Evolutionary conservation across 2,888 invertebrate genomes (phyloP).

Genomic region (Meiosimyza platycephala): DNA sequence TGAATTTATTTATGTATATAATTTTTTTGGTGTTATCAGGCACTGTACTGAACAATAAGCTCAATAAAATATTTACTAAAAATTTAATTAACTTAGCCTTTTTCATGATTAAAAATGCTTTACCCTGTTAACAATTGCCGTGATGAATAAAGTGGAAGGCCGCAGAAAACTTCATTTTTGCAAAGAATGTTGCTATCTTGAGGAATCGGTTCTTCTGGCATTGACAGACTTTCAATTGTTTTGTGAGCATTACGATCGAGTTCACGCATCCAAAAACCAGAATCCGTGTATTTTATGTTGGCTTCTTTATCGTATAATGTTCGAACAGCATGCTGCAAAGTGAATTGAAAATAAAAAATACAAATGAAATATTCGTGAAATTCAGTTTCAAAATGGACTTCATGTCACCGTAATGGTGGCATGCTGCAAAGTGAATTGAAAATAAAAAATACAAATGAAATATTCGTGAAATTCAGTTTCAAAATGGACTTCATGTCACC

Average conservation of each 20-base stretch:
- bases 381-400: no score
- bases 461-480: background rate
- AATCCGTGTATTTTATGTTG: slow-evolving; percentile 56
- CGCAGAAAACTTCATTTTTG: slow-evolving; percentile 57
- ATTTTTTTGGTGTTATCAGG: no score
- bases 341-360: background rate
- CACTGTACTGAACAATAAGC: no score
- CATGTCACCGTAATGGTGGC: slow-evolving; percentile 39
- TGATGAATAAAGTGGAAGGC: slow-evolving; percentile 53
- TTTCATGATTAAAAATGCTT: background rate
- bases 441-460: slow-evolving; percentile 1
- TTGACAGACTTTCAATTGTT: slow-evolving; percentile 58
- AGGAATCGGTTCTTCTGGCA: slow-evolving; percentile 56
- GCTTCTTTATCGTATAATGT: slow-evolving; percentile 57
- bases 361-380: background rate
- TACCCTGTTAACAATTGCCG: slow-evolving; percentile 55
- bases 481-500: no score
- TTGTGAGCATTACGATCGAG: slow-evolving; percentile 57
- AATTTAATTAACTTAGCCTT: no score
- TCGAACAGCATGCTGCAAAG: slow-evolving; percentile 53
- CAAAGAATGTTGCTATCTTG: slow-evolving; percentile 55
- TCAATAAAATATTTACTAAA: no score
- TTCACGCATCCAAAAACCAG: slow-evolving; percentile 59
- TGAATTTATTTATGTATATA: no score
- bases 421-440: slow-evolving; percentile 47